Base-by-base conservation (phyloP, 2,888 invertebrate species). In the Torymus auratus region DNA sequence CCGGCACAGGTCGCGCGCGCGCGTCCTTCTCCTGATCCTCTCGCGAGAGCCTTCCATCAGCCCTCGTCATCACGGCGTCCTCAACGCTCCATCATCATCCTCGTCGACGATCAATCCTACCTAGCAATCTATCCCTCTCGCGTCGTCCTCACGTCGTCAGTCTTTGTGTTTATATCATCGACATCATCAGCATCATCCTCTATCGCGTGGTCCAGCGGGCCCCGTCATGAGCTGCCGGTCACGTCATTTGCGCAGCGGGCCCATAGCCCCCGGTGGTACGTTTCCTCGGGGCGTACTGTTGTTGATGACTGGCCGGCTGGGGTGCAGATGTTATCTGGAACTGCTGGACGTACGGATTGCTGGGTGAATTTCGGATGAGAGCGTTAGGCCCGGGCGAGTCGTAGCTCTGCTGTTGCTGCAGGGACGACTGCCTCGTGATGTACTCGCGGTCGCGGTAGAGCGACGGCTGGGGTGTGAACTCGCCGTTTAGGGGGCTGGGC, bases 261-360 rank as follows among this genome's bases (percentile, higher is more conserved):
- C 41, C 58, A 20, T 50, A 64, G 15, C 41, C 41, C 0, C 50
- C 50, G 15, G 28, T 64, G 61, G 28, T 11, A 11, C 53, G 77
- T 12, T 67, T 78, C 71, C 71, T 58, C 14, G 89, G 88, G 88
- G 89, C 88, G 88, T 20, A 17, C 84, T 86, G 67, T 88, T 87
- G 70, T 85, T 4, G 86, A 82, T n/a, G 85, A 60, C 88, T 88
- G 81, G 87, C 85, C 58, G 86, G 87, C 2, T 28, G 88, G 55
- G 23, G 61, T 14, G 70, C 85, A 41, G 85, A 85, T 68, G 86
- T 69, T 72, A 90, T 85, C 79, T 90, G 90, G 70, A 88, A 90
- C 80, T 89, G 89, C 71, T 90, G 90, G 61, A 89, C 88, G 86
- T 89, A 90, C 14, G 80, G 77, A 10, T 77, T 80, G 72, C 68